Evolutionary conservation across 2,888 invertebrate genomes (phyloP).

Genomic region (Chironomus riparius): DNA sequence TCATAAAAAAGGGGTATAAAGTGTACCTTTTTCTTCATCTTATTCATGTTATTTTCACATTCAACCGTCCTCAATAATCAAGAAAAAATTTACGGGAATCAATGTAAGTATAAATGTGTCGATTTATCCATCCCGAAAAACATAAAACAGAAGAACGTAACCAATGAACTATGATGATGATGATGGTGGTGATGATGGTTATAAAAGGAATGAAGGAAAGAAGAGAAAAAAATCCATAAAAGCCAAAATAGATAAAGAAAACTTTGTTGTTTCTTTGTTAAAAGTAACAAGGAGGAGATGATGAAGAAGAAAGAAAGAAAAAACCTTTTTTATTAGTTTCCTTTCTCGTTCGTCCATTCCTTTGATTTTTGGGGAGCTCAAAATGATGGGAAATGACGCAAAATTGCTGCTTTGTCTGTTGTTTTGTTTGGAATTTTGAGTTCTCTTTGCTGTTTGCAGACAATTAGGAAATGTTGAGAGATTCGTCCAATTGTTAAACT

Average conservation of each 20-base stretch:
- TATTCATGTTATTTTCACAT: not conserved
- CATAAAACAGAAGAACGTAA: not conserved
- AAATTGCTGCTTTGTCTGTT: too few relatives aligned
- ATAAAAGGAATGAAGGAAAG: not conserved
- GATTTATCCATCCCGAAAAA: not conserved
- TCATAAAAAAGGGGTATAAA: not conserved
- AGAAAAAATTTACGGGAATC: not conserved
- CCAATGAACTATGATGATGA: not conserved
- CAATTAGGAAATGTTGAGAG: too few relatives aligned
- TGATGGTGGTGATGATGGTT: not conserved
- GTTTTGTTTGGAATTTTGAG: too few relatives aligned
- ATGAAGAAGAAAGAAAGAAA: not conserved
- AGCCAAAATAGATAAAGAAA: not conserved
- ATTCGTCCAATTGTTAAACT: too few relatives aligned
- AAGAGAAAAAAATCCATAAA: not conserved
- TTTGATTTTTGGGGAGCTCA: not conserved
- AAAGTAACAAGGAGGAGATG: not conserved
- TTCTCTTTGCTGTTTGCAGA: too few relatives aligned
- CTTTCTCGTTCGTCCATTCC: not conserved
- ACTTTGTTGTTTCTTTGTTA: not conserved
- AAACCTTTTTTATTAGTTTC: constrained; percentile 8
- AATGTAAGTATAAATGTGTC: not conserved
- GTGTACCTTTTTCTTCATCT: not conserved
- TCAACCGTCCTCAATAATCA: not conserved
- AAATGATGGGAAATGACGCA: too few relatives aligned